Evolutionary conservation across 2,888 invertebrate species (phyloP).

Genomic region (Homarus gammarus): DNA sequence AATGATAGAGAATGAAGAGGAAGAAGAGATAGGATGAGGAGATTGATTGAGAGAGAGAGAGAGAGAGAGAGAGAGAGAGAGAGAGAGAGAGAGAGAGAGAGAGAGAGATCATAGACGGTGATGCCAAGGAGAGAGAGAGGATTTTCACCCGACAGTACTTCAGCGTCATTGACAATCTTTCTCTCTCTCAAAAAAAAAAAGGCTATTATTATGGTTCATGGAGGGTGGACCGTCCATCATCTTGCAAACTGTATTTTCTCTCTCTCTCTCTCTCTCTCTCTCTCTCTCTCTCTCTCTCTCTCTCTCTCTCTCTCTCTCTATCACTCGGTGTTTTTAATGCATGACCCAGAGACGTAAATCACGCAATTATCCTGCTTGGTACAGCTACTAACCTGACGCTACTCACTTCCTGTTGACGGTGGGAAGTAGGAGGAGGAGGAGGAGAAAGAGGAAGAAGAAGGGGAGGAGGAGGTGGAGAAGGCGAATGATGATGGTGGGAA

Average conservation of each 20-base stretch:
- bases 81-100: not conserved
- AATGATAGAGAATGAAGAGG: not conserved
- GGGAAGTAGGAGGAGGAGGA: not conserved
- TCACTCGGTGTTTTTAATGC: not conserved
- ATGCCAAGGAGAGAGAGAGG: too few relatives aligned
- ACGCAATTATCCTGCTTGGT: constrained; percentile 7
- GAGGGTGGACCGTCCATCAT: not conserved
- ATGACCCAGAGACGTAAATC: not conserved
- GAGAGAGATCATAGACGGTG: not conserved
- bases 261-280: too few relatives aligned
- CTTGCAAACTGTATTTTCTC: not conserved
- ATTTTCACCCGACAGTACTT: too few relatives aligned
- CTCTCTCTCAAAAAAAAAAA: not conserved
- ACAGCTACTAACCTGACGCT: not conserved
- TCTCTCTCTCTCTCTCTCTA: too few relatives aligned
- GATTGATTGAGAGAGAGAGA: constrained; percentile 8
- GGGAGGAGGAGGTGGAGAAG: not conserved
- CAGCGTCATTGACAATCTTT: too few relatives aligned
- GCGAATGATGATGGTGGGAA: too few relatives aligned
- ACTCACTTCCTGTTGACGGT: not conserved
- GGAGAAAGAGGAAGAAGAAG: too few relatives aligned
- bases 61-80: not conserved
- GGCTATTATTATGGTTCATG: not conserved
- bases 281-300: too few relatives aligned
- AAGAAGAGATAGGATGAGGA: constrained; percentile 10